Base-by-base conservation (phyloP, 2,888 invertebrate species). In the Meteorus cinctellus region DNA sequence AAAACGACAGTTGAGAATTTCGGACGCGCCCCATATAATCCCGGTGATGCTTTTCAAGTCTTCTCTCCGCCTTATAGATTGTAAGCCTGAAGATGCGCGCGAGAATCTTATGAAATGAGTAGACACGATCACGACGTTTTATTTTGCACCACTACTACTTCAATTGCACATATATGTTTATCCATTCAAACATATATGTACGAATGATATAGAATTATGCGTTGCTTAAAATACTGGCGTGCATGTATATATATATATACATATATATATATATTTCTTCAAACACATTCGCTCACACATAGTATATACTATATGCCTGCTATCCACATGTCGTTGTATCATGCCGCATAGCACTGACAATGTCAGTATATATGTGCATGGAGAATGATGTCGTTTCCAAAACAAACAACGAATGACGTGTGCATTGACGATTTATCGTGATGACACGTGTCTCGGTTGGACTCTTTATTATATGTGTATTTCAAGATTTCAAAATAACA, bases 11-110 rank as follows among this genome's bases (percentile, higher is more conserved):
- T 51, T 29, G 77, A 59, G 78, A 78, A 81, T 75, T 77, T 76
- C 77, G 79, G 89, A 84, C 85, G 86, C 89, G 89, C 83, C 88
- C 86, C 89, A 89, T 89, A 86, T 89, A 89, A 88, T 88, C 84
- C 78, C 86, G 83, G 84, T 84, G 88, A 88, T 86, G 89, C 87
- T 81, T 87, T 84, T 84, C 83, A 78, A 85, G 84, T 79, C 84
- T 85, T 82, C 83, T 55, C 19, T 83, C 85, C 85, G 84, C 82
- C 83, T 84, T 80, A 79, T 76, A 85, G 82, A 85, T 87, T 84
- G 82, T 81, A 78, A 81, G 68, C 74, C 74, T 31, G 60, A 70
- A 66, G 29, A 48, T 68, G 41, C 59, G 51, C 59, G 34, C 62
- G 45, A 77, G 59, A 14, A 73, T 69, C 70, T 68, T 62, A 75